Evolutionary conservation across 2,113 vertebrate genomes (phyloP).

Genomic region (Alethe castanea): DNA sequence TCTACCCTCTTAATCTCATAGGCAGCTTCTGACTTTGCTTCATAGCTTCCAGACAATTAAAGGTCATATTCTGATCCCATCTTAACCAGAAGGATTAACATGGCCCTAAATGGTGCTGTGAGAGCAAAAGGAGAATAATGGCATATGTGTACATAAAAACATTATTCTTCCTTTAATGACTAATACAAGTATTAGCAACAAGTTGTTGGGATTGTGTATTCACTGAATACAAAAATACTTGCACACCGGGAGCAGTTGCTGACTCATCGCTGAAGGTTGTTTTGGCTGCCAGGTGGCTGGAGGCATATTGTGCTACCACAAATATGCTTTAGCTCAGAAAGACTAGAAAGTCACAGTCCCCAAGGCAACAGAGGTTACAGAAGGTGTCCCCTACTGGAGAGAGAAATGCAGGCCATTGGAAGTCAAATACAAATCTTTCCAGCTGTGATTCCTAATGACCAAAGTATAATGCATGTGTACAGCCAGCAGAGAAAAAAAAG

Average conservation of each 20-base stretch:
- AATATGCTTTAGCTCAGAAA: constrained; percentile 48
- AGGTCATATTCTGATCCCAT: not conserved
- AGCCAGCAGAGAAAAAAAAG: not conserved
- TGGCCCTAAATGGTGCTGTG: not conserved
- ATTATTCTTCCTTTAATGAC: constrained; percentile 18
- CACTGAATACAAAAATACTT: constrained; percentile 44
- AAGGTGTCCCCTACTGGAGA: constrained; percentile 14
- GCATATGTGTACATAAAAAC: not conserved
- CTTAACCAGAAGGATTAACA: not conserved
- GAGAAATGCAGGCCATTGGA: not conserved
- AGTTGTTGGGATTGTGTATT: constrained; percentile 23
- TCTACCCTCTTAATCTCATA: not conserved
- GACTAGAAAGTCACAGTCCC: constrained; percentile 48
- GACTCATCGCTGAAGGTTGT: constrained; percentile 42
- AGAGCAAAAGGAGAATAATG: not conserved
- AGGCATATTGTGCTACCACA: constrained; percentile 49
- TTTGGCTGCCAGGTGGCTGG: constrained; percentile 55
- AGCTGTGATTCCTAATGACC: constrained; percentile 39
- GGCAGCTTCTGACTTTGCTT: not conserved
- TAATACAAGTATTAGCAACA: constrained; percentile 24
- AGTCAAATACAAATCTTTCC: constrained; percentile 28
- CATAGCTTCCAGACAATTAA: not conserved
- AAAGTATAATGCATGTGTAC: not conserved
- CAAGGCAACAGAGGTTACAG: constrained; percentile 49
- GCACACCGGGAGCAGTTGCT: constrained; percentile 23